A percentile compares a stretch with the other conserved stretches of the same genome.
Conservation (phyloP, 2,113 vertebrate species). For the Neoarius graeffei region DNA sequence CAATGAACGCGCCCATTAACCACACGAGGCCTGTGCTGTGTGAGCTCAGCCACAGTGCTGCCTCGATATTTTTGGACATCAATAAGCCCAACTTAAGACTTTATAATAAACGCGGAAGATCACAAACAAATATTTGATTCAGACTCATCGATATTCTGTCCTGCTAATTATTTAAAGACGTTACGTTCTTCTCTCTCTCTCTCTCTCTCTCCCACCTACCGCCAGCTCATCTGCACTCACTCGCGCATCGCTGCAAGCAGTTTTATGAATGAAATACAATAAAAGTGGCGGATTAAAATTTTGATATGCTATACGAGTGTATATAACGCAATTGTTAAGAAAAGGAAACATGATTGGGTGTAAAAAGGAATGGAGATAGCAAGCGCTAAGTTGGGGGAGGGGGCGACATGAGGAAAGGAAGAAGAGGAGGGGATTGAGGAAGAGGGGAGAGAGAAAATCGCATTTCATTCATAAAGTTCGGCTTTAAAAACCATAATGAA, state of each 20-base stretch:
- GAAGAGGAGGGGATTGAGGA: slow-evolving; percentile 62
- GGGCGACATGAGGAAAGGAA: slow-evolving; percentile 61
- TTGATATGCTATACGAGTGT: slow-evolving; percentile 45
- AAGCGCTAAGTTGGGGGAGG: slow-evolving; percentile 49
- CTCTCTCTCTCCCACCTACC: slow-evolving; percentile 49
- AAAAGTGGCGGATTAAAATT: slow-evolving; percentile 46
- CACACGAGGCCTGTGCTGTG: slow-evolving; percentile 66
- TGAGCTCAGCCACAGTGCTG: not conserved
- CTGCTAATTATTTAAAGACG: slow-evolving; percentile 55
- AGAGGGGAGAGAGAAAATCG: slow-evolving; percentile 65
- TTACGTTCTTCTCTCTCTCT: slow-evolving; percentile 44
- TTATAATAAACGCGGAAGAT: not conserved
- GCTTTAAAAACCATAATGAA: slow-evolving; percentile 86
- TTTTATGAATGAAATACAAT: slow-evolving; percentile 78
- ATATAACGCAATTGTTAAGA: slow-evolving; percentile 55
- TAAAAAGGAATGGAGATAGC: slow-evolving; percentile 61
- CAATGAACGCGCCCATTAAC: slow-evolving; percentile 78
- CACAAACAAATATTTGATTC: slow-evolving; percentile 31
- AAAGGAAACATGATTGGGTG: slow-evolving; percentile 64
- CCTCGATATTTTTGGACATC: slow-evolving; percentile 3
- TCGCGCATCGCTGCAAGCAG: slow-evolving; percentile 63
- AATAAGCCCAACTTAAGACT: slow-evolving; percentile 15
- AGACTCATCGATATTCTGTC: slow-evolving; percentile 45
- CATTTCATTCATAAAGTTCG: slow-evolving; percentile 91
- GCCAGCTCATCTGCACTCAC: slow-evolving; percentile 57